A percentile compares a stretch with the other conserved stretches of the same genome.
phyloP scores from a whole-genome alignment of 2,113 vertebrate species.

The Probosciger aterrimus region DNA sequence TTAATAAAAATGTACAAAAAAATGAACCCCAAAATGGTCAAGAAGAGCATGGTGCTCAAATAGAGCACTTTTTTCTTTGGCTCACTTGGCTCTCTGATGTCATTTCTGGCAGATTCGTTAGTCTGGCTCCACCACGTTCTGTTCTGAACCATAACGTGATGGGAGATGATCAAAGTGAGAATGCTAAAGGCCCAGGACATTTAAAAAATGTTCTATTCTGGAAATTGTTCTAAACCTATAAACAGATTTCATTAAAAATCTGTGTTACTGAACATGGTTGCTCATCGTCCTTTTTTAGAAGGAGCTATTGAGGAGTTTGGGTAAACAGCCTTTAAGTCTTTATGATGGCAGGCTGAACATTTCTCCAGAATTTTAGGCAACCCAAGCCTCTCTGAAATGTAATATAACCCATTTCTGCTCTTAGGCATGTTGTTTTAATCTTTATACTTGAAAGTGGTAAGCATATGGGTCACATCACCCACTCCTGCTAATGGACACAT shows the following conservation, averaged over 20 bases:
- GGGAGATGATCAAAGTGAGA: slow-evolving; percentile 66
- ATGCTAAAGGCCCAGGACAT: slow-evolving; percentile 55
- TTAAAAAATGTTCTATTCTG: slow-evolving; percentile 59
- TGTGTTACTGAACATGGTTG: slow-evolving; percentile 34
- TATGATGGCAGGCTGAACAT: slow-evolving; percentile 30
- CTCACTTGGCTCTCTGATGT: slow-evolving; percentile 59
- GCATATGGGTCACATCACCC: slow-evolving; percentile 53
- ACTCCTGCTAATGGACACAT: slow-evolving; percentile 49
- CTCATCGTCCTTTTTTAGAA: slow-evolving; percentile 55
- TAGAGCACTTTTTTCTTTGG: slow-evolving; percentile 1
- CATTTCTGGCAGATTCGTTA: slow-evolving; percentile 58
- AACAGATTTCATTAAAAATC: slow-evolving; percentile 65
- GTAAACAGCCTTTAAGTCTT: slow-evolving; percentile 49
- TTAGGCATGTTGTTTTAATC: slow-evolving; percentile 49
- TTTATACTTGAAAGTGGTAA: slow-evolving; percentile 46
- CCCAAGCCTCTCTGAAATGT: background rate
- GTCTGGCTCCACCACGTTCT: slow-evolving; percentile 48
- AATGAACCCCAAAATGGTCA: background rate
- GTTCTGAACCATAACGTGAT: slow-evolving; percentile 43
- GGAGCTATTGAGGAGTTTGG: slow-evolving; percentile 43
- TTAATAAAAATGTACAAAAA: slow-evolving; percentile 11
- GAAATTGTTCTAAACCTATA: slow-evolving; percentile 59
- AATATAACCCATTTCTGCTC: slow-evolving; percentile 38
- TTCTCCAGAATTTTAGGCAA: background rate
- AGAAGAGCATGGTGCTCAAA: background rate